Conservation (phyloP, 2,888 invertebrate genomes). For the Nomada fucata region DNA sequence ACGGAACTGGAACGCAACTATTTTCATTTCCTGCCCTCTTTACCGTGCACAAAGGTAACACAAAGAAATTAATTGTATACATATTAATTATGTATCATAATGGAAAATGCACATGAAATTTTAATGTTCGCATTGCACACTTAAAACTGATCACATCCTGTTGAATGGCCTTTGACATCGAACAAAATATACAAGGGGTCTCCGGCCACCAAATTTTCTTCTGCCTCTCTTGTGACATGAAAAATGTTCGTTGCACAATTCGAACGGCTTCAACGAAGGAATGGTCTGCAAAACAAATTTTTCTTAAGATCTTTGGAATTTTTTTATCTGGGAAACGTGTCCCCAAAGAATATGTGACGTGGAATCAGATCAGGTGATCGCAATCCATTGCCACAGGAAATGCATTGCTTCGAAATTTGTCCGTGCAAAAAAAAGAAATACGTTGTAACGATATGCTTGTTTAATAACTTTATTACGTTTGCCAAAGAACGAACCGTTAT, state of each 20-base stretch:
- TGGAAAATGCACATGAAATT: not conserved
- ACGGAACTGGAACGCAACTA: not conserved
- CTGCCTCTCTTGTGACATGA: too few species aligned
- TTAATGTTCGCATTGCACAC: not conserved
- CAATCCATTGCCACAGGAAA: not conserved
- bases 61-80: not conserved
- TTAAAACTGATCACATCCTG: too few species aligned
- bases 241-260: too few species aligned
- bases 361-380: not conserved
- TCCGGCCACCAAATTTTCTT: too few species aligned
- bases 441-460: not conserved
- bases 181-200: not conserved
- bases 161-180: not conserved
- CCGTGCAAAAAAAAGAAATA: not conserved
- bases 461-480: constrained; percentile 1
- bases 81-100: not conserved
- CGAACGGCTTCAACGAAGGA: too few species aligned
- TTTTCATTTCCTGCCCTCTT: not conserved
- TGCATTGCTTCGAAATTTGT: not conserved
- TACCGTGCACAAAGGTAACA: not conserved
- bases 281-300: too few species aligned
- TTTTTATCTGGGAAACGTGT: too few species aligned
- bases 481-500: not conserved
- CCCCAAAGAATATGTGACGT: not conserved
- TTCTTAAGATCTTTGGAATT: too few species aligned